Evolutionary conservation across 2,113 vertebrate genomes (phyloP).

Genomic region (Potamarius usumacintae): DNA sequence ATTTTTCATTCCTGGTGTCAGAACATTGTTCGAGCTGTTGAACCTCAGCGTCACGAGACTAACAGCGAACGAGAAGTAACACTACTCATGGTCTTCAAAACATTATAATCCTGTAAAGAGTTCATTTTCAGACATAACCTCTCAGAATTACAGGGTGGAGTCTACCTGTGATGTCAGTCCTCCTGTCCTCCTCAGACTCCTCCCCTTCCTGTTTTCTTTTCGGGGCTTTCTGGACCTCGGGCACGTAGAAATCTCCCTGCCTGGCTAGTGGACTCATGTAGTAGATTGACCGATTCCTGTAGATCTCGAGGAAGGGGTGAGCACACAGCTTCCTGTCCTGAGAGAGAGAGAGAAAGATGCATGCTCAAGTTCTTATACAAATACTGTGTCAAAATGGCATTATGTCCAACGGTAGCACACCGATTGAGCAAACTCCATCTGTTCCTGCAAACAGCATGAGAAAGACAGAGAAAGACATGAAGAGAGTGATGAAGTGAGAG

Average conservation of each 20-base stretch:
- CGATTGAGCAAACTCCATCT: no score
- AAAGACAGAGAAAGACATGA: not conserved
- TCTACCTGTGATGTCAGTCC: conserved; percentile 82
- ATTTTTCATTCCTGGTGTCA: conserved; percentile 59
- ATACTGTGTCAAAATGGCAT: not conserved
- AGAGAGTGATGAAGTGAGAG: not conserved
- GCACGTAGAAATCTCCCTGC: conserved; percentile 92
- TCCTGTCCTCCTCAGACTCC: conserved; percentile 69
- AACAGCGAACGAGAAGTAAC: not conserved
- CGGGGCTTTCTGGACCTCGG: conserved; percentile 79
- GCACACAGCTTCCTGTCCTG: conserved; percentile 89
- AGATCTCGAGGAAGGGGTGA: conserved; percentile 90
- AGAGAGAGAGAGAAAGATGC: conserved; percentile 20
- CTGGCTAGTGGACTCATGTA: conserved; percentile 86
- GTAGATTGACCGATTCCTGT: conserved; percentile 82
- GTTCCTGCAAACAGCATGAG: not conserved
- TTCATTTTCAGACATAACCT: not conserved
- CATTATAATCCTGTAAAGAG: no score
- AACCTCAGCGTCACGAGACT: not conserved
- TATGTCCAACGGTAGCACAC: no score
- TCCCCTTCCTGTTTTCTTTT: conserved; percentile 67
- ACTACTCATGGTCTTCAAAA: no score
- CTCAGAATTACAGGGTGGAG: not conserved
- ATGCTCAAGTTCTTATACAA: not conserved
- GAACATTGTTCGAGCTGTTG: not conserved